Percentiles rank a stretch among this genome's conserved stretches.
Evolutionary conservation across 2,113 vertebrate species (phyloP).

Genomic region (Tachuris rubrigastra): DNA sequence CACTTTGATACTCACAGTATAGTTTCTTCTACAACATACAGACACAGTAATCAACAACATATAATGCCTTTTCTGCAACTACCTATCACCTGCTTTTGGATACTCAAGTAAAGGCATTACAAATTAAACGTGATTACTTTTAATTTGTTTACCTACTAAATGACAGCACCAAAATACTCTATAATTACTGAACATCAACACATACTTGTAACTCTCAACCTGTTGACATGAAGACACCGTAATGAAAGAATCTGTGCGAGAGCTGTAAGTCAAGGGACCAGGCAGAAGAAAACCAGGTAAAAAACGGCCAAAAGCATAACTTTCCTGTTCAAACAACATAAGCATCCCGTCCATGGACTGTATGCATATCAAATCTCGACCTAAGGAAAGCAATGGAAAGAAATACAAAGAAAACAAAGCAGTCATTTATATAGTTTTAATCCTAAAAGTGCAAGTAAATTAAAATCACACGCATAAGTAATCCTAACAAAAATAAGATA

Average conservation of each 20-base stretch:
- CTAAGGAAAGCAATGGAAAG: slow-evolving; percentile 64
- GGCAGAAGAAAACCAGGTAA: slow-evolving; percentile 92
- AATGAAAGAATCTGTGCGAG: slow-evolving; percentile 91
- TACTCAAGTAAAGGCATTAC: background rate
- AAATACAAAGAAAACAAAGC: slow-evolving; percentile 29
- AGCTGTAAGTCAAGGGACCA: slow-evolving; percentile 89
- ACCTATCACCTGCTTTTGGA: background rate
- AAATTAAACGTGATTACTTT: background rate
- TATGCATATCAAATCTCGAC: slow-evolving; percentile 94
- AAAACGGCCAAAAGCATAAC: slow-evolving; percentile 91
- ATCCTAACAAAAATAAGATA: background rate
- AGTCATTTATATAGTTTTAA: background rate
- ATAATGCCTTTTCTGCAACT: background rate
- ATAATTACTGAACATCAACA: background rate
- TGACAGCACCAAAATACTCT: background rate
- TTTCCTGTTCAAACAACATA: slow-evolving; percentile 98
- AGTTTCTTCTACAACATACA: background rate
- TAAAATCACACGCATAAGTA: background rate
- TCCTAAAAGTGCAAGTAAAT: background rate
- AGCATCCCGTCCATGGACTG: slow-evolving; percentile 99
- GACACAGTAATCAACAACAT: background rate
- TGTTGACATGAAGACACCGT: slow-evolving; percentile 89
- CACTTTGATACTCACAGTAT: background rate
- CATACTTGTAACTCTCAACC: slow-evolving; percentile 96
- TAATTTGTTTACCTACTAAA: background rate